A percentile compares a stretch with the other conserved stretches of the same genome.
Conservation (phyloP, 2,888 invertebrate species). For the Apamea sordens region DNA sequence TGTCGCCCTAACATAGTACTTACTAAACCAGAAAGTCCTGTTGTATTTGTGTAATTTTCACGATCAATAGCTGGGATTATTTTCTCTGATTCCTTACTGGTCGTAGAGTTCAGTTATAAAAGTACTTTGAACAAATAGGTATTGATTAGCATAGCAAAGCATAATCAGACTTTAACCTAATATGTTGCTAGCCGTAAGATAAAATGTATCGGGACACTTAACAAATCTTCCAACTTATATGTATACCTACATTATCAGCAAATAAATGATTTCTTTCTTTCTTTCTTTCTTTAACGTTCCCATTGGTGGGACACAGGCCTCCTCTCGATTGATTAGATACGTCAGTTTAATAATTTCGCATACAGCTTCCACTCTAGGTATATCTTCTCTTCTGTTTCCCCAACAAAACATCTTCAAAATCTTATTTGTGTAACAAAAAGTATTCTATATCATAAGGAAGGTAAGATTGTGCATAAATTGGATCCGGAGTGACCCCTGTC, state of each 20-base stretch:
- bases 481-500: conserved; percentile 64
- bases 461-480: conserved; percentile 78
- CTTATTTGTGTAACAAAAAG: conserved; percentile 43
- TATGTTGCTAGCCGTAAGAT: too few species aligned
- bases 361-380: neutral
- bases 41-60: neutral
- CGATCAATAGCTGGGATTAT: too few species aligned
- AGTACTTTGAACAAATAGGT: neutral
- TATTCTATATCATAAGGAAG: conserved; percentile 72
- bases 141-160: neutral
- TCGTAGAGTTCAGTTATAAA: too few species aligned
- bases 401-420: conserved; percentile 18
- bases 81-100: too few species aligned
- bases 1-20: neutral
- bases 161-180: too few species aligned
- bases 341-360: neutral
- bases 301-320: neutral
- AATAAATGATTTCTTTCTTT: too few species aligned
- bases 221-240: too few species aligned
- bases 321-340: neutral
- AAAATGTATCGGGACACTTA: too few species aligned
- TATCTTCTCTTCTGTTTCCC: neutral
- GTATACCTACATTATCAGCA: too few species aligned
- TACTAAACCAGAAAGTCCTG: neutral
- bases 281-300: too few species aligned